Evolutionary conservation across 2,113 vertebrate genomes (phyloP).

Genomic region (Plecturocebus donacophilus): DNA sequence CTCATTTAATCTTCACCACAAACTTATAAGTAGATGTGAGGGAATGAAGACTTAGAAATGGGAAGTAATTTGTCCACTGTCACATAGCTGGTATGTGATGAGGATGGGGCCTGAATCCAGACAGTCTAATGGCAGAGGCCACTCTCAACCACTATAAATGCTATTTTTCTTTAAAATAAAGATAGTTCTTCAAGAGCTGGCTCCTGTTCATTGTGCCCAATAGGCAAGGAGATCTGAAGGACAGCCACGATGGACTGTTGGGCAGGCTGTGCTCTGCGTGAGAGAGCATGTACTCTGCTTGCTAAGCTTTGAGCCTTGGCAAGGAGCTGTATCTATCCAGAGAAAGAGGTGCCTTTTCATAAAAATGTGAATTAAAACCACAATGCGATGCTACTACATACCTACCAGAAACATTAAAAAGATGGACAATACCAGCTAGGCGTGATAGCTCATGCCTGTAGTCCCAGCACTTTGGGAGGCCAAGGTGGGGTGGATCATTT

Average conservation of each 20-base stretch:
- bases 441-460: too few species aligned
- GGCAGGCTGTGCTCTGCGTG: background rate
- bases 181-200: background rate
- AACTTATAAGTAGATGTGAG: background rate
- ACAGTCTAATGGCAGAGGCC: background rate
- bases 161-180: conserved; percentile 20
- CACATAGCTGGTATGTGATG: background rate
- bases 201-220: background rate
- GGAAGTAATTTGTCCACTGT: background rate
- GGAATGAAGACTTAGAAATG: background rate
- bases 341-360: background rate
- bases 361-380: background rate
- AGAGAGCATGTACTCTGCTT: background rate
- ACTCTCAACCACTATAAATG: background rate
- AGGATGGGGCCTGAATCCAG: background rate
- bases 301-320: background rate
- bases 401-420: background rate
- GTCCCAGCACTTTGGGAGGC: too few species aligned
- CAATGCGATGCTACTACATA: background rate
- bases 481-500: too few species aligned
- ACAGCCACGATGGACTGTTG: background rate
- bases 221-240: background rate
- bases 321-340: background rate
- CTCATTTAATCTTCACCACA: background rate
- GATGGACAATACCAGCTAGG: background rate